A percentile compares a stretch with the other conserved stretches of the same genome.
Evolutionary conservation across 2,113 vertebrate species (phyloP).

Genomic region (Manacus vitellinus): DNA sequence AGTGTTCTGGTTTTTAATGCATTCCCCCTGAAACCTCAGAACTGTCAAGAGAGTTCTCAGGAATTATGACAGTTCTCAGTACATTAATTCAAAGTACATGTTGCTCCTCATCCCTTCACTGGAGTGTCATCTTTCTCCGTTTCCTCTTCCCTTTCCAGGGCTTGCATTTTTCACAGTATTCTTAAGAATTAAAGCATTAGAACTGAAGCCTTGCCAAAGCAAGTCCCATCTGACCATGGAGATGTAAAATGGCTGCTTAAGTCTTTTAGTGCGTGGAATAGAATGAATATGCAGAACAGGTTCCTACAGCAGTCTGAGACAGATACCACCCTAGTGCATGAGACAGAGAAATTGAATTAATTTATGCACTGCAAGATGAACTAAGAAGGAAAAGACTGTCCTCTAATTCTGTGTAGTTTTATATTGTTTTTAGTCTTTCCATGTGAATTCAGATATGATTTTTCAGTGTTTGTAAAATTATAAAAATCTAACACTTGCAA

Average conservation of each 20-base stretch:
- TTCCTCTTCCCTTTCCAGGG: neutral
- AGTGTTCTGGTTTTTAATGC: neutral
- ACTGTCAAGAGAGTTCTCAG: neutral
- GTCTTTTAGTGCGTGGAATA: neutral
- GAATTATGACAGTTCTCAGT: neutral
- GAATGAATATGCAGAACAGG: neutral
- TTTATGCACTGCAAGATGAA: neutral
- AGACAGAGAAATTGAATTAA: neutral
- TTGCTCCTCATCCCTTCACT: neutral
- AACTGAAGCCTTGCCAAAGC: neutral
- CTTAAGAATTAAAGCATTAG: neutral
- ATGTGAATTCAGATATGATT: neutral
- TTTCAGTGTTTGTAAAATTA: neutral
- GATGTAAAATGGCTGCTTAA: neutral
- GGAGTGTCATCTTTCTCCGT: neutral
- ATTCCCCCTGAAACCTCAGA: neutral
- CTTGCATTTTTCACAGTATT: neutral
- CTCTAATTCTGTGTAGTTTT: neutral
- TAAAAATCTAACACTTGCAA: neutral
- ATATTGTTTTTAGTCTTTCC: neutral
- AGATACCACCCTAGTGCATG: accelerated
- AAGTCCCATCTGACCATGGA: neutral
- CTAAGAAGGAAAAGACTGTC: neutral
- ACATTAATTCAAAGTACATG: neutral
- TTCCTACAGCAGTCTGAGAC: neutral